Evolutionary conservation across 2,797 vertebrate genomes (phyloP), one percentile per base, ranked within the genome.

Genomic region (Acipenser transmontanus): DNA sequence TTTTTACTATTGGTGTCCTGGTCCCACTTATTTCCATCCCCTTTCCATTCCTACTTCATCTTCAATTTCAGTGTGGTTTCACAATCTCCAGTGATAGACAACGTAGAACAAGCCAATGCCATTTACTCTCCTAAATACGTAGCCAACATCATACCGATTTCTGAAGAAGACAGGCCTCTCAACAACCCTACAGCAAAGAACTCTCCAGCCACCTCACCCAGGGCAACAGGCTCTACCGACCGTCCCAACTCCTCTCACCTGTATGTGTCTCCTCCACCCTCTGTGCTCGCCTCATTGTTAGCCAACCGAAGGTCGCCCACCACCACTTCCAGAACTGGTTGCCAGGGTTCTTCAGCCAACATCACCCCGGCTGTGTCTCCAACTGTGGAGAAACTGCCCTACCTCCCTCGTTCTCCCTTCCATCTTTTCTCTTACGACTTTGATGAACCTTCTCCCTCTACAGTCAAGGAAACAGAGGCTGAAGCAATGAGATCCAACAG

Each of bases 361-460:
- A 72, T 81, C 73, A 82, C 80, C 74, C 74, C 77, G 62, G 86
- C 83, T 73, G 73, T 81, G 50, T 90, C 85, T 68, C 81, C 84
- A 59, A 73, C 75, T 0, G 68, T 79, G 76, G 86, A 87, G 75
- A 87, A 78, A 79, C 82, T 85, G 70, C 83, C 86, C 74, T 87
- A 88, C 12, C 81, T 90, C 69, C 86, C 83, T 64, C 84, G 85
- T 70, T 76, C 71, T 65, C 84, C 84, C 71, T 91, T 86, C 72
- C 85, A 85, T 73, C 84, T 86, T 67, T 85, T 89, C 85, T 87
- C 84, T 0, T 91, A 91, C 5, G 88, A 91, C 73, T 85, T 88
- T 68, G 86, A 88, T 70, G 86, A 90, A 47, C 74, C 83, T 59
- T 80, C 83, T 64, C 68, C 84, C 62, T 14, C 81, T 70, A 12